Evolutionary conservation across 2,113 vertebrate species (phyloP), one percentile per base, ranked within the genome.

Genomic region (Sorex fumeus): DNA sequence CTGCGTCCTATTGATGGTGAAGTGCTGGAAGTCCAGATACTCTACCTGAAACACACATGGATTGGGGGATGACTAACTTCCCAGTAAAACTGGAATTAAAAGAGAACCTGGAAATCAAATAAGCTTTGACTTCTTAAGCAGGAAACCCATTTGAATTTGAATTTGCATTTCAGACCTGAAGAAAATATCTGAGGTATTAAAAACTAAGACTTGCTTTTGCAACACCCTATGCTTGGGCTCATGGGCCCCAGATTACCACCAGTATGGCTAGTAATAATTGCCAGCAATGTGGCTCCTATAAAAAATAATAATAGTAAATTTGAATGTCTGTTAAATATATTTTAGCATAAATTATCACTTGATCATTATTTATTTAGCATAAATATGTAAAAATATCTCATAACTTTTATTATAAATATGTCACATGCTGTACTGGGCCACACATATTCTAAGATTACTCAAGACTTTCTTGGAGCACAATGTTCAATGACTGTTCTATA

Each of bases 261-360:
- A 10, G 9, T 50, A 40, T 50, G 47, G 47, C 47, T 50, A 13
- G 47, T 6, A 50, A 12, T 50, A 50, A 50, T 13, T 50, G 10
- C 9, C 47, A 50, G 5, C 47, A 7, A 6, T 50, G 47, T 50
- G 47, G 13, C 47, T 50, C 47, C 47, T 50, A 50, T 50, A 12
- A 50, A 50, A 50, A 6, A 50, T 50, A 50, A 10, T 50, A 50
- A 50, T 50, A 50, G 13, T 50, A 50, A 50, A 10, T 50, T 50
- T 50, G 47, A 50, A 50, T 50, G 47, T 50, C 13, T 50, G 47
- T 5, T 50, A 90, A 74, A 18, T 28, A 7, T 36, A 78, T 89
- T 74, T 86, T 82, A 70, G 21, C 71, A 28, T 66, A 93, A 67
- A 1, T 88, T n/a, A n/a, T n/a, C n/a, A n/a, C n/a, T n/a, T n/a